Base-by-base conservation (phyloP, 2,113 vertebrate genomes). In the Pionites leucogaster region DNA sequence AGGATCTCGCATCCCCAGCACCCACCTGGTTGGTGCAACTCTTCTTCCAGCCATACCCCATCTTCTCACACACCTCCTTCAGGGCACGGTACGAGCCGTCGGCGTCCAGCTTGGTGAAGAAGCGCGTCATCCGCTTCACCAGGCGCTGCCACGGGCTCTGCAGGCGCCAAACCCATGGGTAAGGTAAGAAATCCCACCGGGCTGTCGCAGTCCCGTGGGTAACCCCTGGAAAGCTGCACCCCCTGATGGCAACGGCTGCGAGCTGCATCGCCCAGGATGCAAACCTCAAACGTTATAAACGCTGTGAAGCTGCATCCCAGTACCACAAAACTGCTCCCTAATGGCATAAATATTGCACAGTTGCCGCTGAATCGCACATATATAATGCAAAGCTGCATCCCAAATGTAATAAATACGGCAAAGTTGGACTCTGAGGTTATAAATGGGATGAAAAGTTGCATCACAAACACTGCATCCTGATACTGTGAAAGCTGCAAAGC, bases 101-200 rank as follows among this genome's bases (percentile, higher is more conserved):
- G 13, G 98, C 98, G 55, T 98, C 98, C 95, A 99, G 95, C 49
- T 98, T 98, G 65, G 99, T 99, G 97, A 99, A 99, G 98, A 99
- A 99, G 10, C 99, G 98, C 0, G 99, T 99, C 99, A 99, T 99
- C 93, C 99, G 95, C 91, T 98, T 99, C 79, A 99, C 99, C 81
- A 99, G 93, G 65, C 99, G 98, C 97, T 99, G 99, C 99, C 99
- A 99, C 1, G 98, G 98, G 25, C 97, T 99, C 99, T 99, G 94
- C 60, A 11, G 1, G 17, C 24, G 13, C 60, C 5, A 17, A 10
- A 35, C 41, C 64, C 17, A 0, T 19, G 10, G 20, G 3, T 24
- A 44, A 35, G 17, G 31, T 3, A 29, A 8, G 0, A 20, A 22
- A 70, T 1, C 53, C 78, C 42, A 3, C 15, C 14, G 7, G 29